A percentile compares a stretch with the other conserved stretches of the same genome.
phyloP scores from a whole-genome alignment of 1,140 invertebrate genomes.

The Lineus longissimus region DNA sequence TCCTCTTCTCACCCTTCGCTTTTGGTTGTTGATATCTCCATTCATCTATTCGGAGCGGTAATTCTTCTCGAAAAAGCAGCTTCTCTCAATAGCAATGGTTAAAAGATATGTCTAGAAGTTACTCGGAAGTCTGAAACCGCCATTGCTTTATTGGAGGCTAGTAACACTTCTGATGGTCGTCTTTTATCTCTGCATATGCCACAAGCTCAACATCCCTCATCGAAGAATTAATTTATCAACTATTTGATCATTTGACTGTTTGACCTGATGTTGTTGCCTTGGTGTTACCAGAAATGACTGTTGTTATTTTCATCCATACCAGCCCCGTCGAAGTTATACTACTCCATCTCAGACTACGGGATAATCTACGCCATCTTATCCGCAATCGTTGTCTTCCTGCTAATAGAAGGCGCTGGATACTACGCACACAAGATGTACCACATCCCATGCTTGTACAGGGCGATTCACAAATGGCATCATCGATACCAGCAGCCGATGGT shows the following conservation, averaged over 20 bases:
- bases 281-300: neutral
- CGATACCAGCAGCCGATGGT: conserved; percentile 72
- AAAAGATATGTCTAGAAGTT: no score
- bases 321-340: conserved; percentile 69
- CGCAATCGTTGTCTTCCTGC: conserved; percentile 24
- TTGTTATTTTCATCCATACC: conserved; percentile 51
- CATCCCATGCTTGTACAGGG: conserved; percentile 65
- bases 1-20: neutral
- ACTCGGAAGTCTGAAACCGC: no score
- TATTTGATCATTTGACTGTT: neutral
- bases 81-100: no score
- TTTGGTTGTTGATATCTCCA: no score
- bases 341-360: conserved; percentile 62
- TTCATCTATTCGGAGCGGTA: no score
- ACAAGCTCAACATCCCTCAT: neutral
- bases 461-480: conserved; percentile 72
- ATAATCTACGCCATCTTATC: conserved; percentile 58
- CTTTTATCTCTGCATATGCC: no score
- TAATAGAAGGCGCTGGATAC: conserved; percentile 67
- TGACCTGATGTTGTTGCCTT: no score
- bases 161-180: no score
- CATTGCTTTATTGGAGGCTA: no score
- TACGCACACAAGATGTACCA: conserved; percentile 67
- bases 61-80: no score
- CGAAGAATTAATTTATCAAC: neutral